Evolutionary conservation across 2,797 vertebrate species (phyloP), one percentile per base, ranked within the genome.

Genomic region (Sebastes nivosus): DNA sequence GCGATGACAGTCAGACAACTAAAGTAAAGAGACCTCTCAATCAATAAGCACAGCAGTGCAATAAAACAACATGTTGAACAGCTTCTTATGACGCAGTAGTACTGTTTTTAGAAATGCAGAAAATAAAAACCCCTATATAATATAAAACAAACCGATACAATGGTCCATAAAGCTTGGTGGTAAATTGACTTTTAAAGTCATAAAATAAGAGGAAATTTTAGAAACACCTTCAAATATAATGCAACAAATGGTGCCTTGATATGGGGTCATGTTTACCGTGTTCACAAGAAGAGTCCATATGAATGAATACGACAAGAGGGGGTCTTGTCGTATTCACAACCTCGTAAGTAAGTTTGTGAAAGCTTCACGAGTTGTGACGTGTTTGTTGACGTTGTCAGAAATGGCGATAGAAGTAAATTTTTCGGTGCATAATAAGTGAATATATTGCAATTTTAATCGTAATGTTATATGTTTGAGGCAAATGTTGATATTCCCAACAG

Each of bases 31-130:
- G 52, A 72, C 72, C 52, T 60, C 67, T 84, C 66, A 24, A 73
- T 77, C 70, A 82, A 60, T 11, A 34, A 76, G 34, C 24, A 82
- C 57, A 67, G 22, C 57, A 29, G 55, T 78, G 65, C 38, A 84
- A 79, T 86, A 77, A 88, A 77, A 72, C 57, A 30, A 54, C 46
- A 73, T 8, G 72, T n/a, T 67, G 27, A 77, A 52, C 74, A 73
- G 72, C 81, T 46, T 65, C 69, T 61, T 25, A 42, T 66, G 36
- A 59, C 9, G 1, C 55, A 36, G 65, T 3, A 70, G 34, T 24
- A 32, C 14, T 18, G 25, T 20, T 52, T 34, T 42, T 13, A 52
- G 16, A 55, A 30, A 75, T 2, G 34, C 24, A 79, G 36, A 61
- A 70, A 66, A 72, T 20, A 54, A 36, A 67, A 52, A 8, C 12